Evolutionary conservation across 2,888 invertebrate genomes (phyloP).

Genomic region (Cyrtodaria siliqua): DNA sequence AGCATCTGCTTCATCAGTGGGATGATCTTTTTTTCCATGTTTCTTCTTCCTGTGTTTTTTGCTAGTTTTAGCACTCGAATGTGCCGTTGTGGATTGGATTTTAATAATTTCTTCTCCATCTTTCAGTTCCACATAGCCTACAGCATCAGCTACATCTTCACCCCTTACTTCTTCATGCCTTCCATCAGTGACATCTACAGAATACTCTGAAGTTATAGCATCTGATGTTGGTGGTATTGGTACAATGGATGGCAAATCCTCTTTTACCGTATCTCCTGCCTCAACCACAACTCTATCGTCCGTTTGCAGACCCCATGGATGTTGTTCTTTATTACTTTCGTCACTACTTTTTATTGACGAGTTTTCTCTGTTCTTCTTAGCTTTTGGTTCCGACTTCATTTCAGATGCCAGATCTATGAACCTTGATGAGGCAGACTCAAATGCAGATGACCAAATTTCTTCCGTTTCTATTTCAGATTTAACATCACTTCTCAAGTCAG

Average conservation of each 20-base stretch:
- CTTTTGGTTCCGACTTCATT: conserved; percentile 52
- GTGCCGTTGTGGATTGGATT: not conserved
- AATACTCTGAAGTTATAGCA: not conserved
- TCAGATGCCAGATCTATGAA: conserved; percentile 56
- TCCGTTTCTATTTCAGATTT: not conserved
- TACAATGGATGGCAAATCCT: conserved; percentile 11
- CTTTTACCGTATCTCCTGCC: not conserved
- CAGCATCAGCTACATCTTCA: conserved; percentile 40
- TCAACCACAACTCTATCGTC: conserved; percentile 32
- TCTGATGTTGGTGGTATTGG: not conserved
- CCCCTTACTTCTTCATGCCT: not conserved
- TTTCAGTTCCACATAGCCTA: conserved; percentile 45
- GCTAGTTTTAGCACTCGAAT: not conserved
- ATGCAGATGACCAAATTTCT: conserved; percentile 54
- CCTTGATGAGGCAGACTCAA: conserved; percentile 58
- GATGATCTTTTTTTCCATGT: not conserved
- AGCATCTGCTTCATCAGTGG: conserved; percentile 39
- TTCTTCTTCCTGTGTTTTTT: not conserved
- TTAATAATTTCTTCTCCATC: conserved; percentile 18
- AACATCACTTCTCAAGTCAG: not conserved
- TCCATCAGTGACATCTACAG: conserved; percentile 1
- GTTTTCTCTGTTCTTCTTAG: conserved; percentile 37
- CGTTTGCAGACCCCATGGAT: conserved; percentile 52
- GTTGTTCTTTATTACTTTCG: conserved; percentile 12
- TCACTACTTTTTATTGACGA: conserved; percentile 11